A percentile compares a stretch with the other conserved stretches of the same genome.
These are phyloP conservation scores for Acleris literana DNA, from an alignment of 2,888 invertebrate genomes.

Conservation along the genomic window DNA sequence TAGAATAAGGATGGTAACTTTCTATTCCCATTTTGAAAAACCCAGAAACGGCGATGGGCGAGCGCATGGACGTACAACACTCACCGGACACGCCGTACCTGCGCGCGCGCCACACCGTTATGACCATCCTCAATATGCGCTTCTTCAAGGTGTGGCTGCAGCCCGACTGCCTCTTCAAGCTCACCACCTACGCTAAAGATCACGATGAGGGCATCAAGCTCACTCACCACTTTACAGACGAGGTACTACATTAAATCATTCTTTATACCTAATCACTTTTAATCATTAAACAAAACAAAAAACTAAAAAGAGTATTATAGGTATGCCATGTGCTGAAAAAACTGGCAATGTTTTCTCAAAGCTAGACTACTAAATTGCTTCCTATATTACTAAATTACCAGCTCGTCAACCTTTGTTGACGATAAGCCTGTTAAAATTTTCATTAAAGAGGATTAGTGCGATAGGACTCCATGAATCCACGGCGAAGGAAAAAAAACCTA, in stretches of 20 bases:
- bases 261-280: too few species aligned
- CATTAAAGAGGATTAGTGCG: too few species aligned
- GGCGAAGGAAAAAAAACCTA: too few species aligned
- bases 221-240: constrained; percentile 85
- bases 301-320: too few species aligned
- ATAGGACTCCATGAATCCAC: too few species aligned
- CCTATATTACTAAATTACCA: too few species aligned
- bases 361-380: too few species aligned
- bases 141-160: constrained; percentile 85
- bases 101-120: constrained; percentile 76
- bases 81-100: constrained; percentile 83
- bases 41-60: constrained; percentile 89
- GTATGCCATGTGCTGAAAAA: too few species aligned
- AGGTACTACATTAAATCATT: constrained; percentile 47
- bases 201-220: constrained; percentile 82
- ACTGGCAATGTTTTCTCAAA: too few species aligned
- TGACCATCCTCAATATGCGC: constrained; percentile 73
- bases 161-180: constrained; percentile 85
- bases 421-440: too few species aligned
- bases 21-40: neutral
- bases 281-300: too few species aligned
- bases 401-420: too few species aligned
- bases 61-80: constrained; percentile 83
- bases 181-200: constrained; percentile 80
- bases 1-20: neutral